A percentile compares a stretch with the other conserved stretches of the same genome.
phyloP scores from a whole-genome alignment of 53 echinoderm and acorn worm genomes.

The Patiria pectinifera region DNA sequence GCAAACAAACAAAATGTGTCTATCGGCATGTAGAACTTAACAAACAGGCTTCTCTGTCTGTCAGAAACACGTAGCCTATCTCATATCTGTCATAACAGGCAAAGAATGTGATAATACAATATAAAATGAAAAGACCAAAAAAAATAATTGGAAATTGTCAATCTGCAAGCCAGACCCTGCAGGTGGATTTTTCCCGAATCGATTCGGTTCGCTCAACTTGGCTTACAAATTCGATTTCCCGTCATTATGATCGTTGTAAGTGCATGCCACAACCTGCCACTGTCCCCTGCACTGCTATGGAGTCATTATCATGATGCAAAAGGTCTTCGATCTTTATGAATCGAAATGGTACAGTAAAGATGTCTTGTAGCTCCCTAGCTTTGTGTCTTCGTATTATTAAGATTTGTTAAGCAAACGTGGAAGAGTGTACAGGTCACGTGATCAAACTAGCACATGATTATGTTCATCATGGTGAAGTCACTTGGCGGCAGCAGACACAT shows the following conservation, averaged over 20 bases:
- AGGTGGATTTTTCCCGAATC: constrained; percentile 25
- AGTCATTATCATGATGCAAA: background rate
- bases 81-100: background rate
- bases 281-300: background rate
- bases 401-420: no score
- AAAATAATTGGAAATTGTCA: background rate
- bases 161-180: constrained; percentile 30
- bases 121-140: background rate
- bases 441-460: no score
- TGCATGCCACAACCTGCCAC: background rate
- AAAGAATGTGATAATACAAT: background rate
- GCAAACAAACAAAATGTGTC: background rate
- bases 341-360: no score
- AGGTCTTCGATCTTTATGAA: background rate
- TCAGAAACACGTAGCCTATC: background rate
- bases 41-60: background rate
- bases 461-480: no score
- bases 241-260: constrained; percentile 15
- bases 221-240: constrained; percentile 62
- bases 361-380: no score
- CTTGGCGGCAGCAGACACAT: no score
- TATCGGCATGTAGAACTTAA: background rate
- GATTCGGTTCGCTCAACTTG: constrained; percentile 59
- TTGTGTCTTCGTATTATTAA: no score
- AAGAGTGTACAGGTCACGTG: no score